Evolutionary conservation across 2,888 invertebrate species (phyloP).

Genomic region (Neoascia interrupta): DNA sequence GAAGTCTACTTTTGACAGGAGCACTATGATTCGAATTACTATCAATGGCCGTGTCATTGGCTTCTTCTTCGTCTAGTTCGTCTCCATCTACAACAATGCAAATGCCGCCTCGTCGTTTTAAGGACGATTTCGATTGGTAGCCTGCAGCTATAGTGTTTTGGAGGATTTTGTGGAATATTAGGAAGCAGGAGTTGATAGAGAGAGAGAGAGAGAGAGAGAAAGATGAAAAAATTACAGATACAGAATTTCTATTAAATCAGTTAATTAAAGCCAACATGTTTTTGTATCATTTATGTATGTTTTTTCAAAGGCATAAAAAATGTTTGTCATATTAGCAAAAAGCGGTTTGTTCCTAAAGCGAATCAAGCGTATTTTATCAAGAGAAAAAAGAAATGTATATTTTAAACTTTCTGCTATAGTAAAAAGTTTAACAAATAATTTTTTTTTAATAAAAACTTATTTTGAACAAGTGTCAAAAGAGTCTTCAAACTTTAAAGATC

Average conservation of each 20-base stretch:
- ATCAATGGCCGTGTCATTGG: constrained; percentile 70
- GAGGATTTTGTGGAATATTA: constrained; percentile 47
- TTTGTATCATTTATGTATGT: constrained; percentile 14
- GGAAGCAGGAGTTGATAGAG: constrained; percentile 58
- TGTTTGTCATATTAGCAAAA: background rate
- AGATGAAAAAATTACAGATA: constrained; percentile 67
- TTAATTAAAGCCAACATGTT: constrained; percentile 45
- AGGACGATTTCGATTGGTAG: constrained; percentile 75
- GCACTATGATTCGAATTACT: constrained; percentile 53
- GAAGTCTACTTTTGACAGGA: constrained; percentile 57
- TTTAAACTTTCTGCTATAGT: too few relatives aligned
- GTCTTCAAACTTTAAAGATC: too few relatives aligned
- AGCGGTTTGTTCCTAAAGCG: background rate
- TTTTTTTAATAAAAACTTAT: too few relatives aligned
- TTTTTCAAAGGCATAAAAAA: background rate
- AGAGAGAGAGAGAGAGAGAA: constrained; percentile 52
- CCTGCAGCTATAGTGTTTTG: constrained; percentile 65
- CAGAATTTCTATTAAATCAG: constrained; percentile 57
- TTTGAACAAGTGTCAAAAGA: too few relatives aligned
- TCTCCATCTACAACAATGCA: constrained; percentile 80
- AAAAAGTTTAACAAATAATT: too few relatives aligned
- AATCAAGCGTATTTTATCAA: background rate
- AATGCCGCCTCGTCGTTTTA: constrained; percentile 79
- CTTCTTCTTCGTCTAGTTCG: constrained; percentile 77
- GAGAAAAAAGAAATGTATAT: background rate